Conservation (phyloP, 2,888 invertebrate genomes). For the Himalopsyche japonica region DNA sequence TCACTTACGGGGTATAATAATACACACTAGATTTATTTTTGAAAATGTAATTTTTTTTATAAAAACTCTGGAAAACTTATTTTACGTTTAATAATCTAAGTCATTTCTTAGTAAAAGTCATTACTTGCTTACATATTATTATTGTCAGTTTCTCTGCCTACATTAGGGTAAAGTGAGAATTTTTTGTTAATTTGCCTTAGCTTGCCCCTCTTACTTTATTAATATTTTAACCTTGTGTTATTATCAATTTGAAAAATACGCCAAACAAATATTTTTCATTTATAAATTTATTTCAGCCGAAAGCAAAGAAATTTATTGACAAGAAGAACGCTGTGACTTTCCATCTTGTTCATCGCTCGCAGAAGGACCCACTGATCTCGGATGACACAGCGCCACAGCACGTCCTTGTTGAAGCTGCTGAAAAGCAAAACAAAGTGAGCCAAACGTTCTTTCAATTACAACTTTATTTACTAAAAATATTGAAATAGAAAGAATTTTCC, state of each 20-base stretch:
- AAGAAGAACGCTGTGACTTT: conserved; percentile 91
- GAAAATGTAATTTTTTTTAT: no score
- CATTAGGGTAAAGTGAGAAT: neutral
- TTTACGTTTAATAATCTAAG: no score
- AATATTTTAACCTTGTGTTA: neutral
- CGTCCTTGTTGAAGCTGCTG: conserved; percentile 69
- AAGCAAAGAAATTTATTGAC: conserved; percentile 84
- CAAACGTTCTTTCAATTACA: neutral
- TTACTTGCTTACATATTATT: no score
- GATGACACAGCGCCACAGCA: conserved; percentile 89
- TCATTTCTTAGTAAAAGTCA: no score
- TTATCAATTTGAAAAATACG: neutral
- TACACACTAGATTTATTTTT: no score
- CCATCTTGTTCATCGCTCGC: conserved; percentile 90
- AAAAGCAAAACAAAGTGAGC: conserved; percentile 53
- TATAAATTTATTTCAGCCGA: conserved; percentile 56
- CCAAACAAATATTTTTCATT: neutral
- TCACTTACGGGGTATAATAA: no score
- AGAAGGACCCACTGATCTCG: conserved; percentile 86
- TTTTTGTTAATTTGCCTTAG: neutral
- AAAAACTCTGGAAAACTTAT: no score
- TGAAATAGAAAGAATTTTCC: neutral
- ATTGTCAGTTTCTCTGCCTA: no score
- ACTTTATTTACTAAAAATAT: no score
- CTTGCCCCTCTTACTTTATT: neutral